Evolutionary conservation across 2,113 vertebrate genomes (phyloP).

Genomic region (Seriola aureovittata): DNA sequence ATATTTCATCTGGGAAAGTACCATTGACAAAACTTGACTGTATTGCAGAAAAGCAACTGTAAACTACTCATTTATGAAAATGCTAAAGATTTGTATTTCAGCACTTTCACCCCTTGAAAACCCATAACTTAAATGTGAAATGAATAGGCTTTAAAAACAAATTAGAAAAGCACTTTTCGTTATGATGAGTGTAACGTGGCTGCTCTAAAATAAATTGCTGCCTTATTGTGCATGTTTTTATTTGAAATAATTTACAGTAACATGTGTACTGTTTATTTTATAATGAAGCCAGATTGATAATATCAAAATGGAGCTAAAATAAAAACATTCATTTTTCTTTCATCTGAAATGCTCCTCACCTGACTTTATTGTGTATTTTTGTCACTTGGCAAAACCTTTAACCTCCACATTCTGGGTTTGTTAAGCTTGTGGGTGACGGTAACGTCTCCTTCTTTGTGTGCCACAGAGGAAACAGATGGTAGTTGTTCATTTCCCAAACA

Average conservation of each 20-base stretch:
- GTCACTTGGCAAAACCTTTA: background rate
- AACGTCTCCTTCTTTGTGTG: background rate
- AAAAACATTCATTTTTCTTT: background rate
- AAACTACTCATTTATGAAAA: background rate
- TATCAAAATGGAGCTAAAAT: background rate
- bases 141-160: background rate
- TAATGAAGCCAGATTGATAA: background rate
- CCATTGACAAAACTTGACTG: conserved; percentile 49
- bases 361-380: background rate
- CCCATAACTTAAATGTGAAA: background rate
- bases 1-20: conserved; percentile 74
- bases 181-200: no score
- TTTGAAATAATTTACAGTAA: background rate
- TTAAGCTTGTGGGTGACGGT: background rate
- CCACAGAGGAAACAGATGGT: conserved; percentile 24
- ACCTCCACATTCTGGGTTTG: background rate
- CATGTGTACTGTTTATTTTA: background rate
- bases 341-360: background rate
- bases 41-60: conserved; percentile 7
- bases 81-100: conserved; percentile 15
- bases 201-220: no score
- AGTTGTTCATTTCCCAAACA: conserved; percentile 14
- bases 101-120: background rate
- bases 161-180: background rate
- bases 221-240: background rate